A percentile compares a stretch with the other conserved stretches of the same genome.
Conservation (phyloP, 2,888 invertebrate species). For the Tethea ocularis region DNA sequence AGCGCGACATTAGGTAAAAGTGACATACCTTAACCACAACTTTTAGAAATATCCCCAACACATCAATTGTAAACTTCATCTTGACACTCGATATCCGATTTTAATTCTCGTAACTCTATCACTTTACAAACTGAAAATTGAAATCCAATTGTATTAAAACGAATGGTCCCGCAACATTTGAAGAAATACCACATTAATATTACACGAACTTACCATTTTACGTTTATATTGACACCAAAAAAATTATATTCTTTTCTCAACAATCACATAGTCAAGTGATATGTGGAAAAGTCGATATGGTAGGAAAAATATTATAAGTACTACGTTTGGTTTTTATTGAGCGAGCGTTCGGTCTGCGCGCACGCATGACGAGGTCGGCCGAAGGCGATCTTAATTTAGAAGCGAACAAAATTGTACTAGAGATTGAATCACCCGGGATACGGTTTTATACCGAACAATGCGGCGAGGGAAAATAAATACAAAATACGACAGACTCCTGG, state of each 20-base stretch:
- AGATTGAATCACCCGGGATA: slow-evolving; percentile 61
- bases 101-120: slow-evolving; percentile 34
- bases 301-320: slow-evolving; percentile 77
- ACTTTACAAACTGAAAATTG: slow-evolving; percentile 71
- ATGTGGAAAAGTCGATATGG: slow-evolving; percentile 63
- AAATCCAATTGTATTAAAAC: slow-evolving; percentile 42
- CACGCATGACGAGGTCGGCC: slow-evolving; percentile 73
- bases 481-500: slow-evolving; percentile 37
- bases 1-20: slow-evolving; percentile 3
- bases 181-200: background rate
- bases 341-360: slow-evolving; percentile 65
- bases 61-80: slow-evolving; percentile 81
- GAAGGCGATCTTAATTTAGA: slow-evolving; percentile 79
- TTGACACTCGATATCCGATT: slow-evolving; percentile 38
- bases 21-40: slow-evolving; percentile 77
- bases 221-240: slow-evolving; percentile 16
- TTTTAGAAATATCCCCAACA: slow-evolving; percentile 80
- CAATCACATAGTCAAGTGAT: slow-evolving; percentile 45
- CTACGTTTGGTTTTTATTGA: slow-evolving; percentile 77
- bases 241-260: slow-evolving; percentile 19
- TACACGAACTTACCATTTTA: slow-evolving; percentile 52
- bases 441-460: slow-evolving; percentile 59
- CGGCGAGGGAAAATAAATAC: slow-evolving; percentile 37
- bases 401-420: slow-evolving; percentile 65
- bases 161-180: slow-evolving; percentile 33